Evolutionary conservation across 37 sponge, comb jelly and placozoan genomes (phyloP).

Genomic region (Cliona cf. orientalis): DNA sequence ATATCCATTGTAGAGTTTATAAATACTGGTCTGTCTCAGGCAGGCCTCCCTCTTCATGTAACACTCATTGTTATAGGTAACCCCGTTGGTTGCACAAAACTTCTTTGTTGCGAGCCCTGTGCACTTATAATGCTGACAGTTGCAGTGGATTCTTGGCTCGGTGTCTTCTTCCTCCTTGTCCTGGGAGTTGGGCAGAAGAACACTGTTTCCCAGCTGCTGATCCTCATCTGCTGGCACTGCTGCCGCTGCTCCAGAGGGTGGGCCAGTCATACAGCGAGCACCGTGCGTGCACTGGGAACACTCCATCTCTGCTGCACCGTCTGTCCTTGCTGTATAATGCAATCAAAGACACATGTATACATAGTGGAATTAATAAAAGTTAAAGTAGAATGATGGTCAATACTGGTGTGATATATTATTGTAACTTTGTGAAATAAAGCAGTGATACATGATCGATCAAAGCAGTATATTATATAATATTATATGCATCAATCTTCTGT

Average conservation of each 20-base stretch:
- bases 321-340: slow-evolving; percentile 1
- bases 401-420: too few species aligned
- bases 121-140: background rate
- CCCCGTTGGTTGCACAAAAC: slow-evolving; percentile 1
- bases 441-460: too few species aligned
- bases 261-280: background rate
- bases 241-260: too few species aligned
- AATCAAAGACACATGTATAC: too few species aligned
- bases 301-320: background rate
- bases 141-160: background rate
- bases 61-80: slow-evolving; percentile 5
- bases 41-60: slow-evolving; percentile 21
- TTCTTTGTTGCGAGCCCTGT: background rate
- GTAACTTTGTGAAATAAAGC: too few species aligned
- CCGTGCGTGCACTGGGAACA: slow-evolving; percentile 9
- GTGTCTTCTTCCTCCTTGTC: background rate
- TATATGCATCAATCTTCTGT: too few species aligned
- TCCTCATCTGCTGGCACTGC: too few species aligned
- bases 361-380: too few species aligned
- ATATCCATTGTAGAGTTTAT: background rate
- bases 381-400: background rate
- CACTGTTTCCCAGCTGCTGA: too few species aligned
- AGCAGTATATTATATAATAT: too few species aligned
- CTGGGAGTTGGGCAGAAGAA: too few species aligned
- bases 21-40: background rate